Percentiles rank a stretch among this genome's conserved stretches.
Evolutionary conservation across 2,797 vertebrate genomes (phyloP).

Genomic region (Cichlasoma orientale): DNA sequence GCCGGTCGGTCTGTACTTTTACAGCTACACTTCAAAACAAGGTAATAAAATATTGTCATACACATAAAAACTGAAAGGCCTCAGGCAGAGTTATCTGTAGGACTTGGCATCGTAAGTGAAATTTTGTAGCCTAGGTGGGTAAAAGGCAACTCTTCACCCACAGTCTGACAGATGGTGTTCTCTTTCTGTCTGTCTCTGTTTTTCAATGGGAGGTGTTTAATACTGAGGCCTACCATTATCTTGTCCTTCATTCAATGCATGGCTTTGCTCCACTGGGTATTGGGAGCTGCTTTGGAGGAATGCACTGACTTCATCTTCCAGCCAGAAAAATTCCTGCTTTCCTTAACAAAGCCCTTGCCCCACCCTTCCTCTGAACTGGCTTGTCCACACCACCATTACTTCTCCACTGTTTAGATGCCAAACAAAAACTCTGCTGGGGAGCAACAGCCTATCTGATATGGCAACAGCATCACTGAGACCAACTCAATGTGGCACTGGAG

Average conservation of each 20-base stretch:
- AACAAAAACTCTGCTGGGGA: slow-evolving; percentile 53
- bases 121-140: slow-evolving; percentile 58
- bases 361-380: slow-evolving; percentile 40
- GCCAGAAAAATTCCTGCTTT: slow-evolving; percentile 69
- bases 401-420: slow-evolving; percentile 63
- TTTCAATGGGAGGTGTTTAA: slow-evolving; percentile 66
- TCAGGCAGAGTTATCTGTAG: slow-evolving; percentile 56
- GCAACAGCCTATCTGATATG: slow-evolving; percentile 64
- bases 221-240: slow-evolving; percentile 62
- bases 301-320: slow-evolving; percentile 78
- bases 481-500: slow-evolving; percentile 24
- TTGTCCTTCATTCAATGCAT: slow-evolving; percentile 61
- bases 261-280: slow-evolving; percentile 71
- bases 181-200: slow-evolving; percentile 55
- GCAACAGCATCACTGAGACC: slow-evolving; percentile 55
- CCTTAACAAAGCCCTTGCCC: slow-evolving; percentile 59
- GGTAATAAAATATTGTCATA: slow-evolving; percentile 62
- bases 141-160: slow-evolving; percentile 59
- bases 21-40: slow-evolving; percentile 67
- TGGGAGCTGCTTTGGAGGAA: slow-evolving; percentile 74
- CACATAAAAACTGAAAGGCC: slow-evolving; percentile 65
- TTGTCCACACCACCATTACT: slow-evolving; percentile 47
- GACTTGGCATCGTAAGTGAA: slow-evolving; percentile 57
- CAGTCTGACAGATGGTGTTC: slow-evolving; percentile 73
- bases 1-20: slow-evolving; percentile 46